phyloP scores from a whole-genome alignment of 2,113 vertebrate genomes.

The Plecturocebus donacophilus region DNA sequence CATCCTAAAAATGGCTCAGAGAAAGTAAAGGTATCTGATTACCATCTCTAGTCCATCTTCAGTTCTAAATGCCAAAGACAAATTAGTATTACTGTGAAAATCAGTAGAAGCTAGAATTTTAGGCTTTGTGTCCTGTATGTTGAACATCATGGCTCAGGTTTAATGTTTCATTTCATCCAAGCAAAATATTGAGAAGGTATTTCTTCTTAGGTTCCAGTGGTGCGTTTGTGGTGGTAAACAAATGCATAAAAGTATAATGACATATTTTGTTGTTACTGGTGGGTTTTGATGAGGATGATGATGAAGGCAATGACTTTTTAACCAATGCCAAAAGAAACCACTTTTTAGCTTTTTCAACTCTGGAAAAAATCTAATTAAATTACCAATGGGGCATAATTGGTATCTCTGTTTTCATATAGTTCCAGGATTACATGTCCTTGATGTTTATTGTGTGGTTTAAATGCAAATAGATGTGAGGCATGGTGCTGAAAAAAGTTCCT shows the following conservation, averaged over 20 bases:
- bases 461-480: not conserved
- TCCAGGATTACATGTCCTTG: not conserved
- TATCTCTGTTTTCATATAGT: not conserved
- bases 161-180: constrained; percentile 29
- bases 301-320: not conserved
- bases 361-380: constrained; percentile 34
- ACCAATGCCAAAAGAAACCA: not conserved
- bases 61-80: not conserved
- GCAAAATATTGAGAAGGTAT: not conserved
- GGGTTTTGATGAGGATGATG: not conserved
- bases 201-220: not conserved
- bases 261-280: not conserved
- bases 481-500: not conserved
- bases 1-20: not conserved
- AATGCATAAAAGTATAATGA: not conserved
- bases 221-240: constrained; percentile 30
- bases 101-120: constrained; percentile 6
- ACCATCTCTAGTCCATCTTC: not conserved
- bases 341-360: constrained; percentile 8
- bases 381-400: constrained; percentile 2
- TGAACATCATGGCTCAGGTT: constrained; percentile 17
- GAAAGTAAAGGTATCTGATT: not conserved
- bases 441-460: constrained; percentile 24
- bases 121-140: not conserved
- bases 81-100: constrained; percentile 2